Evolutionary conservation across 2,797 vertebrate species (phyloP), one percentile per base, ranked within the genome.

Genomic region (Chromis chromis): DNA sequence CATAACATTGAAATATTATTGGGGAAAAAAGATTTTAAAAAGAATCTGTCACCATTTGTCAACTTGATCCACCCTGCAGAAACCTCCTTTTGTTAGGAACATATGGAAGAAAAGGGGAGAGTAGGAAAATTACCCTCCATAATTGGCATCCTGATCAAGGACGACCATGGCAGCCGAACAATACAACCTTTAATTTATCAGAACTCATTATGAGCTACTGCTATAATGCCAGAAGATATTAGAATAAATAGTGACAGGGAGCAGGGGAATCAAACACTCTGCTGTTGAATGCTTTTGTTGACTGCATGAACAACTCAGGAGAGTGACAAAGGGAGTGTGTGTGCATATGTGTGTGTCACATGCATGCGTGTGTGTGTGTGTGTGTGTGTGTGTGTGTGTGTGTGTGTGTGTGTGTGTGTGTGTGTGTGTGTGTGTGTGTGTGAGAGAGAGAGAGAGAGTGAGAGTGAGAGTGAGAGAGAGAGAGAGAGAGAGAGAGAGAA

Each of bases 61-160:
- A 98, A 94, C 94, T 94, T 91, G 91, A 95, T 96, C 94, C 93
- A 96, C 94, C 93, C 94, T 76, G 85, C 79, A 78, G 78, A 90
- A 93, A 93, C 71, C 76, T 87, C 75, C 89, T 88, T 93, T 93
- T 94, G 93, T 94, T 83, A 12, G 69, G 67, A 85, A 96, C 95
- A 95, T 95, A 94, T 94, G 63, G 83, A 73, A 83, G 82, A 90
- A 88, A 94, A 93, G 93, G 94, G 95, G 90, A 93, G 93, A 94
- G 95, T 70, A 70, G 78, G 86, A 94, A 96, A 97, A 98, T 97
- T 97, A 96, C 94, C 95, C 95, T 94, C 93, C 86, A 86, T 97
- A 98, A 97, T 97, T 97, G 96, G 94, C 92, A 91, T 96, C 95
- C 95, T 96, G 96, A 98, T 96, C 96, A 96, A 96, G 95, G 96